Evolutionary conservation across 2,797 vertebrate genomes (phyloP), one percentile per base, ranked within the genome.

Genomic region (Scolopax rusticola): DNA sequence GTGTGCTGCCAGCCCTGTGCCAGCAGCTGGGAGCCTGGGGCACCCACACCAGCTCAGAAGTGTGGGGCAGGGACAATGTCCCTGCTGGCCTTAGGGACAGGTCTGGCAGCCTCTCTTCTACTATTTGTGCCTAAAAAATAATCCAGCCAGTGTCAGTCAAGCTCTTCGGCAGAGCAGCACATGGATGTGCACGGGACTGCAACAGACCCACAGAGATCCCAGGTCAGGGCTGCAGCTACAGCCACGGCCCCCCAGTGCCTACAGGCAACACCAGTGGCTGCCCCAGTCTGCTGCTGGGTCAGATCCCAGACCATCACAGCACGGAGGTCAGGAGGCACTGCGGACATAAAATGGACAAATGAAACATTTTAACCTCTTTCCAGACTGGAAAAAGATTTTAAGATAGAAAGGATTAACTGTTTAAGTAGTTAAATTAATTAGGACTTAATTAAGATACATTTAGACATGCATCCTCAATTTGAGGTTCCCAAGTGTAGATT

Each of bases 381-480:
- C 59, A 6, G n/a, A 24, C 28, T 43, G 50, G 33, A 43, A 74
- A 84, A 68, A 27, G 47, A 30, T 77, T 80, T 82, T 75, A 82
- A 61, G 75, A 73, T 68, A 76, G 65, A 85, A 75, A 90, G 30
- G 50, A 93, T 91, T 89, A 78, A 68, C 41, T 64, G 59, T 76
- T 84, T 75, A 45, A 91, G 59, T 48, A 80, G 51, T 53, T 83
- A 79, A 82, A 90, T 93, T 92, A 95, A 95, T 94, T 78, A 88
- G 77, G 40, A 86, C 41, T 89, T 95, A 81, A 94, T 94, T 87
- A 95, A 89, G 84, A 84, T 56, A 70, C 61, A 93, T 73, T 92
- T 95, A 80, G 76, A 95, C 60, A 61, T 33, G 38, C 43, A 82
- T 83, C 84, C 84, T 95, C 79, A 69, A 54, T 92, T 87, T 5